These are phyloP conservation scores for Machaerirhynchus nigripectus DNA, from an alignment of 2,113 vertebrate species.

Conservation along the genomic window DNA sequence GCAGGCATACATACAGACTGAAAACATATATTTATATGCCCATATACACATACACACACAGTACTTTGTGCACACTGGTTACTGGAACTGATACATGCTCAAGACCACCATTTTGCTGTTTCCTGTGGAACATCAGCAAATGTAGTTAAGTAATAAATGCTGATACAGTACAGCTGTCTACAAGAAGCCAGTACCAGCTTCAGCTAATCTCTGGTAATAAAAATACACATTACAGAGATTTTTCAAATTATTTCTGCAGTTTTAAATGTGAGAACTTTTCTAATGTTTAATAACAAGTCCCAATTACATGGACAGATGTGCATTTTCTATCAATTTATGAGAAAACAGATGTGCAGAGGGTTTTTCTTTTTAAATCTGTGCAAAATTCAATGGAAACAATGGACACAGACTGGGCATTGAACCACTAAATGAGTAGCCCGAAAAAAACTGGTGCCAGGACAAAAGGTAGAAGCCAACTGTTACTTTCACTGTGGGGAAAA, in stretches of 20 bases:
- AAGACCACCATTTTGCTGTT: not conserved
- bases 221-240: not conserved
- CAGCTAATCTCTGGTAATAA: not conserved
- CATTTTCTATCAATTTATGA: not conserved
- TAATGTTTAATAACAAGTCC: not conserved
- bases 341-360: not conserved
- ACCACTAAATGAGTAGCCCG: not conserved
- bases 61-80: not conserved
- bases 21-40: not conserved
- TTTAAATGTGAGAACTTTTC: not conserved
- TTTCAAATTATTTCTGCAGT: not conserved
- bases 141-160: not conserved
- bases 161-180: slow-evolving; percentile 1
- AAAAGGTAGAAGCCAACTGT: not conserved
- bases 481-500: not conserved
- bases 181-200: not conserved
- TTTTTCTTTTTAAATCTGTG: not conserved
- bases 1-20: not conserved
- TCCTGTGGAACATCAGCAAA: not conserved
- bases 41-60: accelerated
- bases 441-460: not conserved
- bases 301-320: not conserved
- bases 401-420: not conserved
- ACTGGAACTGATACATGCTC: not conserved
- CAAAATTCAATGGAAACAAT: not conserved